Conservation (phyloP, 2,888 invertebrate genomes). For the Plagodis dolabraria region DNA sequence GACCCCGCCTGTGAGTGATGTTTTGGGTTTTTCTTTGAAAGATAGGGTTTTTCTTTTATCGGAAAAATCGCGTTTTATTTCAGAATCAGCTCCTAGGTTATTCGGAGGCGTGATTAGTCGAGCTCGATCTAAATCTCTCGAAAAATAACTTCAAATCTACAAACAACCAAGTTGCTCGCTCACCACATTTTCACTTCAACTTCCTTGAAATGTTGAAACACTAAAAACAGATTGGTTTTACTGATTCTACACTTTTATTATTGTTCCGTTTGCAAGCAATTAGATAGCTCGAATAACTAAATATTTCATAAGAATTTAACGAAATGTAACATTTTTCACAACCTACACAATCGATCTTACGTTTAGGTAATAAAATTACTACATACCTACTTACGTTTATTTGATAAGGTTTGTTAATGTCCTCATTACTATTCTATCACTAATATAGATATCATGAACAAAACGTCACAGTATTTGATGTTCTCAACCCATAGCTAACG, state of each 20-base stretch:
- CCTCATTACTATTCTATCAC: background rate
- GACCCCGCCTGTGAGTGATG: too few relatives aligned
- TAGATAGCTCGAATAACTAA: constrained; percentile 14
- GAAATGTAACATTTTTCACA: constrained; percentile 20
- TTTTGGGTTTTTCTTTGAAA: too few relatives aligned
- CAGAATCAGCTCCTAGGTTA: too few relatives aligned
- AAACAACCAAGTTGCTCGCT: too few relatives aligned
- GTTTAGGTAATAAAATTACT: constrained; percentile 16
- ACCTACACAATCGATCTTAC: constrained; percentile 15
- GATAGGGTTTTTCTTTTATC: too few relatives aligned
- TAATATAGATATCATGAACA: background rate
- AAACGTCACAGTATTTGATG: background rate
- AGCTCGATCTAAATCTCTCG: background rate
- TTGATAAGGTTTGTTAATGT: constrained; percentile 14
- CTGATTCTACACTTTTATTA: constrained; percentile 1
- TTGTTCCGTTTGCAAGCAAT: constrained; percentile 1
- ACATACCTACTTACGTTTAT: constrained; percentile 8
- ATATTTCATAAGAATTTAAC: constrained; percentile 17
- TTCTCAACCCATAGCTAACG: background rate
- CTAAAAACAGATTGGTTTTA: background rate
- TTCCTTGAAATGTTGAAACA: background rate
- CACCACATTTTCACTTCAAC: background rate
- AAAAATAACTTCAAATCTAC: background rate
- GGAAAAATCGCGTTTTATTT: too few relatives aligned
- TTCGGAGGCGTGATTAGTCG: background rate